A percentile compares a stretch with the other conserved stretches of the same genome.
Conservation (phyloP, 2,113 vertebrate genomes). For the Podiceps cristatus region DNA sequence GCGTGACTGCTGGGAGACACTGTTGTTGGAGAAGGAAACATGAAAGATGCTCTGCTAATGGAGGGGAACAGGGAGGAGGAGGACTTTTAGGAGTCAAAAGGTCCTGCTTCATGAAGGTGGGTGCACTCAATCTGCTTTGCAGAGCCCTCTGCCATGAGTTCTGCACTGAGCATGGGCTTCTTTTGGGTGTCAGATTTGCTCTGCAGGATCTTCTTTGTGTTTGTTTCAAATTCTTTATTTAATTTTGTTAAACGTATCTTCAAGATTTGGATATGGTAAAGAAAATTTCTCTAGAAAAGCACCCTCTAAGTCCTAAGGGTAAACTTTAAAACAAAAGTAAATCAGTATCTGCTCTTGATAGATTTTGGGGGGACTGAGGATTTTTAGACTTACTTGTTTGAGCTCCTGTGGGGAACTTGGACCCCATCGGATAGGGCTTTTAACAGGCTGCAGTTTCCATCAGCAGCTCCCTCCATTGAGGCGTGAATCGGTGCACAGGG, state of each 20-base stretch:
- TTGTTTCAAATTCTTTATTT: not conserved
- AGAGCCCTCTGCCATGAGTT: not conserved
- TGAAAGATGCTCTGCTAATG: not conserved
- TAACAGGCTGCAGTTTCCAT: not conserved
- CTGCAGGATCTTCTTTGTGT: not conserved
- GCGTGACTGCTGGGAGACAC: not conserved
- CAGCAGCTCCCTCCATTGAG: not conserved
- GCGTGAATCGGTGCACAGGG: fast-evolving
- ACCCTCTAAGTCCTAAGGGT: not conserved
- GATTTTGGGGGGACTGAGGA: not conserved
- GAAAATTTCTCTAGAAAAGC: not conserved
- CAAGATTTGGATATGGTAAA: not conserved
- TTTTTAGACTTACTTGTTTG: not conserved
- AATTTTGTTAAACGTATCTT: not conserved
- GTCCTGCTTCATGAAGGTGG: not conserved
- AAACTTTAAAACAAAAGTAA: not conserved
- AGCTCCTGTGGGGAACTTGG: not conserved
- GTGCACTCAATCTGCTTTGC: fast-evolving
- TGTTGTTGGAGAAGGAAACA: not conserved
- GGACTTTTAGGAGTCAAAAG: not conserved
- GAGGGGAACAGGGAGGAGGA: not conserved
- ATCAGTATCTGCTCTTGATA: not conserved
- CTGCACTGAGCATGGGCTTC: not conserved
- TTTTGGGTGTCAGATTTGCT: not conserved
- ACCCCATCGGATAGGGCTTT: not conserved